phyloP scores from a whole-genome alignment of 2,888 invertebrate species.

The Chloroclystis v-ata region DNA sequence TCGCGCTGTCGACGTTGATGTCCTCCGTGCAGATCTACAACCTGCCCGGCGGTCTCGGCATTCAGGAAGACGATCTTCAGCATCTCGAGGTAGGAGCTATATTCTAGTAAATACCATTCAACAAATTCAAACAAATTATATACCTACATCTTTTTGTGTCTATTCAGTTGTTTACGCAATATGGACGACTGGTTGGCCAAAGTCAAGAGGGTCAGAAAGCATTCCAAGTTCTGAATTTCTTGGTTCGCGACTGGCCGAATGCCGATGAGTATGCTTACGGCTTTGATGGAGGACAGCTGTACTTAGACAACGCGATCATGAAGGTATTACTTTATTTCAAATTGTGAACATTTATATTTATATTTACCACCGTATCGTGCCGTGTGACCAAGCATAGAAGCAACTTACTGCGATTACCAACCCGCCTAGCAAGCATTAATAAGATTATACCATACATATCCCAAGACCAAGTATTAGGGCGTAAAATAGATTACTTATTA shows the following conservation, averaged over 20 bases:
- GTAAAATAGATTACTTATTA: too few relatives aligned
- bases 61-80: slow-evolving; percentile 96
- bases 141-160: too few relatives aligned
- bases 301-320: not conserved
- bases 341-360: not conserved
- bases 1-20: slow-evolving; percentile 91
- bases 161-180: not conserved
- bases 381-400: too few relatives aligned
- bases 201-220: not conserved
- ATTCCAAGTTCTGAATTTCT: not conserved
- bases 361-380: not conserved
- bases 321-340: not conserved
- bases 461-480: too few relatives aligned
- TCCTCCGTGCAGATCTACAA: slow-evolving; percentile 92
- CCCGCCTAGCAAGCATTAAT: too few relatives aligned
- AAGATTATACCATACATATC: too few relatives aligned
- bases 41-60: slow-evolving; percentile 84
- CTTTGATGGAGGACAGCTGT: not conserved
- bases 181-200: not conserved
- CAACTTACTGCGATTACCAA: too few relatives aligned
- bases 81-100: slow-evolving; percentile 81
- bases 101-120: not conserved
- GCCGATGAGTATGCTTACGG: not conserved
- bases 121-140: not conserved
- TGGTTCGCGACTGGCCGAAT: not conserved